Evolutionary conservation across 2,888 invertebrate genomes (phyloP), one percentile per base, ranked within the genome.

Genomic region (Trilocha varians): DNA sequence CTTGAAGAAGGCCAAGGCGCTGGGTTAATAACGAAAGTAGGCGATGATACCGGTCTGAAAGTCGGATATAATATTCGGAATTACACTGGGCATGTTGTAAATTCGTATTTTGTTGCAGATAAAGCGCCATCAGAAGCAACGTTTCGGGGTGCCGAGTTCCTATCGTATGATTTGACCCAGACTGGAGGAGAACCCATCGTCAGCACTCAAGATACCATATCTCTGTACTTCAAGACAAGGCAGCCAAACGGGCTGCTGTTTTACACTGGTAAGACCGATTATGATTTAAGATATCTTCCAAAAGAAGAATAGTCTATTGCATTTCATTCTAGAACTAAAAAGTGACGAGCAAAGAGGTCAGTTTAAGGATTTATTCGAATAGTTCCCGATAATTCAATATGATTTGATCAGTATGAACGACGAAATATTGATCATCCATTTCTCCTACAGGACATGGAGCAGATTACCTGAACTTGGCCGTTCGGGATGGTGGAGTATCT

Each of bases 91-190:
- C 32, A 16, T 32, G 32, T 16, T 25, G 32, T 32, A 15, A 5
- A 6, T 13, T 32, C 32, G 13, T 34, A 4, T 35, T 38, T 40
- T 75, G 70, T 74, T 89, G 70, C 91, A 97, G 97, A 96, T 70
- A 96, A 95, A 85, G 93, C 94, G 9, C 96, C 97, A 34, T 93
- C 96, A 41, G 97, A 97, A 79, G 97, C 96, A 6, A 96, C 97
- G 43, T 97, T 98, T 78, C 90, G 93, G 42, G 97, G 97, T 5
- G 91, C 91, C 1, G 96, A 97, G 85, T 97, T 94, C 85, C 89
- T 98, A 42, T 95, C 94, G 40, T 97, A 97, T 82, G 95, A 97
- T 78, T 87, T 97, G 58, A 93, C 93, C 46, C 92, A 93, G 72
- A 92, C 92, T 1, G 94, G 94, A 3, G 94, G 93, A 0, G 94